Evolutionary conservation across 2,888 invertebrate species (phyloP).

Genomic region (Alviniconcha strummeri): DNA sequence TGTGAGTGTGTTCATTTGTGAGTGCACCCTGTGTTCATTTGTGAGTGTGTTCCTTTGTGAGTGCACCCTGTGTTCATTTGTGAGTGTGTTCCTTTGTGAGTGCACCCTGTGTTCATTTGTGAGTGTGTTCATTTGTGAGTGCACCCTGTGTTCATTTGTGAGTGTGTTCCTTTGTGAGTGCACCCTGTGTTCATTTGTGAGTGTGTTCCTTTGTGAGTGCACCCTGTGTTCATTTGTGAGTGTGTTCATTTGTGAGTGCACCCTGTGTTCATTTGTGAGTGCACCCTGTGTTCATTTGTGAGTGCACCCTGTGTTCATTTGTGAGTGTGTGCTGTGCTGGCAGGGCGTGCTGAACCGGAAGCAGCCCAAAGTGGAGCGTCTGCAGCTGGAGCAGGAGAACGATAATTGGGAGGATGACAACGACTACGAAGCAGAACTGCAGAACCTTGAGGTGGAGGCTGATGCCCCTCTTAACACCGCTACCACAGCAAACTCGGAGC

Average conservation of each 20-base stretch:
- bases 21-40: too few relatives aligned
- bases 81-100: too few relatives aligned
- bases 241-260: not conserved
- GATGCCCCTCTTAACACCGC: constrained; percentile 7
- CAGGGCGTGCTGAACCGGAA: constrained; percentile 13
- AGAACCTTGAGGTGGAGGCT: not conserved
- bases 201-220: too few relatives aligned
- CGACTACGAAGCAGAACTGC: constrained; percentile 7
- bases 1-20: too few relatives aligned
- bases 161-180: too few relatives aligned
- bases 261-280: not conserved
- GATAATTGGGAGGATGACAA: not conserved
- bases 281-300: not conserved
- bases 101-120: too few relatives aligned
- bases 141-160: too few relatives aligned
- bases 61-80: too few relatives aligned
- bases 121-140: too few relatives aligned
- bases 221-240: too few relatives aligned
- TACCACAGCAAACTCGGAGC: constrained; percentile 20
- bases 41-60: too few relatives aligned
- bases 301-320: not conserved
- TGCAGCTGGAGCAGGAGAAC: not conserved
- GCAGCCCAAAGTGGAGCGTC: constrained; percentile 2
- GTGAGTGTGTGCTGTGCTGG: not conserved
- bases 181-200: not conserved